These are phyloP conservation scores for Dipodomys ordii DNA, from an alignment of 2,113 vertebrate species.

Conservation along the genomic window DNA sequence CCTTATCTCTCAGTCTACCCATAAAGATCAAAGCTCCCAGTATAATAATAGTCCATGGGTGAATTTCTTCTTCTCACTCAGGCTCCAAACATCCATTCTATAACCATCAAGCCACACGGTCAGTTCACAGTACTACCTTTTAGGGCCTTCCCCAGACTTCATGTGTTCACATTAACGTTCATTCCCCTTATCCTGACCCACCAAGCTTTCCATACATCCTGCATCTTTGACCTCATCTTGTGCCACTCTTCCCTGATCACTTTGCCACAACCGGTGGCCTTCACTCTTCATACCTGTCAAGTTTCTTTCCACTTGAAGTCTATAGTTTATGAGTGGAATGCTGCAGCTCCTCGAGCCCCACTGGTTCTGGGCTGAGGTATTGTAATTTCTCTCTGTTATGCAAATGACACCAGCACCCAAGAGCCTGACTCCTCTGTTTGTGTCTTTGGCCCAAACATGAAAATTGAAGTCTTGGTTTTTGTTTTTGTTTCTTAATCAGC, in stretches of 20 bases:
- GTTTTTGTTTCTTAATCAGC: conserved; percentile 68
- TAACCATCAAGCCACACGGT: background rate
- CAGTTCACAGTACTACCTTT: background rate
- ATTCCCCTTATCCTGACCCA: background rate
- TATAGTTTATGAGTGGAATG: background rate
- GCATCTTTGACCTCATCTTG: background rate
- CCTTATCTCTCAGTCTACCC: background rate
- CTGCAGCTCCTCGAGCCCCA: background rate
- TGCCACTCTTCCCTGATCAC: background rate
- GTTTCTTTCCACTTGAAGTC: background rate
- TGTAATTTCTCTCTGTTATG: conserved; percentile 57
- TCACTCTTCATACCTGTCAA: background rate
- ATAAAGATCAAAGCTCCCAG: background rate
- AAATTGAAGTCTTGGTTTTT: conserved; percentile 69
- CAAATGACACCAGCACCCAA: conserved; percentile 44
- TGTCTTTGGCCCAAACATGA: conserved; percentile 64
- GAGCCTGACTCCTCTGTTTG: conserved; percentile 51
- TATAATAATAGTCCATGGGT: background rate
- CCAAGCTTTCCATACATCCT: background rate
- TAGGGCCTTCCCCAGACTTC: background rate
- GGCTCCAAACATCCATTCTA: background rate
- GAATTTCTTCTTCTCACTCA: background rate
- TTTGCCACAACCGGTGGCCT: background rate
- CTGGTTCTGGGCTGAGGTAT: background rate
- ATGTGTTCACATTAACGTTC: background rate